Conservation (phyloP, 2,113 vertebrate genomes). For the Microtus ochrogaster region DNA sequence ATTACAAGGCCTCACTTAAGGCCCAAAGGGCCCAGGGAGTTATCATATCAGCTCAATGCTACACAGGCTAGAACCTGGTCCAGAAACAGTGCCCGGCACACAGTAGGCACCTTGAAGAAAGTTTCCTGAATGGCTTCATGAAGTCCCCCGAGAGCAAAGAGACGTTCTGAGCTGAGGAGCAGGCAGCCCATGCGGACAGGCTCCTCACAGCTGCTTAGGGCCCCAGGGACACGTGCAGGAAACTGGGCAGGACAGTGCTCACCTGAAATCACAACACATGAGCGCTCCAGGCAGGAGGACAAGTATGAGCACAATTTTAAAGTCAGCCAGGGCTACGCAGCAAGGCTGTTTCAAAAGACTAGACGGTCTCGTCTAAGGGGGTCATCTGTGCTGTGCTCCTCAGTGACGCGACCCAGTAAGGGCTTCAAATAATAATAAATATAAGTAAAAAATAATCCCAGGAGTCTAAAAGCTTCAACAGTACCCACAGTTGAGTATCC, state of each 20-base stretch:
- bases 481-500: neutral
- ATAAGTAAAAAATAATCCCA: neutral
- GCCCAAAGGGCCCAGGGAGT: neutral
- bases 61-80: neutral
- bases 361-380: neutral
- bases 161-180: neutral
- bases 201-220: neutral
- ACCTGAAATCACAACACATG: neutral
- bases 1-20: neutral
- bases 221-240: neutral
- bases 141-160: neutral
- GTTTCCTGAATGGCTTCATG: conserved; percentile 12
- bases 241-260: neutral
- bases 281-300: neutral
- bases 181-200: neutral
- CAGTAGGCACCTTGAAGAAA: neutral
- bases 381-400: no score
- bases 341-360: neutral
- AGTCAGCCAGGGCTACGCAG: neutral
- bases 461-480: no score
- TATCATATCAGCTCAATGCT: neutral
- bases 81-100: neutral
- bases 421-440: neutral
- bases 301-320: no score
- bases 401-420: neutral